Evolutionary conservation across 2,888 invertebrate species (phyloP).

Genomic region (Stenolophus ochropezus): DNA sequence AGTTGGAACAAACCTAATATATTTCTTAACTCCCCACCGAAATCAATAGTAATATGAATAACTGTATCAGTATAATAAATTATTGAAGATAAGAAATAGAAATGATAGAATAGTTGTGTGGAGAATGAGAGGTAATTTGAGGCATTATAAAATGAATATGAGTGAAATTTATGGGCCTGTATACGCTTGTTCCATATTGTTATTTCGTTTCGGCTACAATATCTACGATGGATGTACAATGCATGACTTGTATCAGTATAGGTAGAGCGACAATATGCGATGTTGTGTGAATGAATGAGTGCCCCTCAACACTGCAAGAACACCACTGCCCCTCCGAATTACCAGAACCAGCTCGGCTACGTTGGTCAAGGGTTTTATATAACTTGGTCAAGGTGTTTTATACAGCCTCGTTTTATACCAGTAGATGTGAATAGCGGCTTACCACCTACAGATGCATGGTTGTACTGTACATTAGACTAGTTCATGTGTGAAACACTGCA

Average conservation of each 20-base stretch:
- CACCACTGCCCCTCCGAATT: too few species aligned
- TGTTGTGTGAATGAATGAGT: constrained; percentile 47
- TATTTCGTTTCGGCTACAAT: background rate
- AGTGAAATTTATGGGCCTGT: background rate
- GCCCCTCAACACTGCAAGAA: too few species aligned
- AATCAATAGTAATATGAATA: too few species aligned
- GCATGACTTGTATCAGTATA: constrained; percentile 5
- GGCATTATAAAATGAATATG: too few species aligned
- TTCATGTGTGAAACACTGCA: constrained; percentile 56
- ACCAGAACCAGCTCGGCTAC: background rate
- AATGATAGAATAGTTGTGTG: too few species aligned
- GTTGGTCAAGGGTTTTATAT: constrained; percentile 24
- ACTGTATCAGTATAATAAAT: too few species aligned
- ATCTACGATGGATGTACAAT: background rate
- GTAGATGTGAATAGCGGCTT: constrained; percentile 74
- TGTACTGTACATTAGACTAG: constrained; percentile 57
- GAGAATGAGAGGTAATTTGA: too few species aligned
- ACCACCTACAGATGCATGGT: constrained; percentile 60
- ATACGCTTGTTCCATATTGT: background rate
- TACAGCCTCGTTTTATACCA: constrained; percentile 62
- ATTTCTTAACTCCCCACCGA: too few species aligned
- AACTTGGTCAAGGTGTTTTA: constrained; percentile 48
- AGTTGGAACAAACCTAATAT: too few species aligned
- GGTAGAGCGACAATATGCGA: background rate
- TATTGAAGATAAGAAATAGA: too few species aligned